Percentiles rank a stretch among this genome's conserved stretches.
Evolutionary conservation across 2,888 invertebrate species (phyloP).

Genomic region (Coleophora deauratella): DNA sequence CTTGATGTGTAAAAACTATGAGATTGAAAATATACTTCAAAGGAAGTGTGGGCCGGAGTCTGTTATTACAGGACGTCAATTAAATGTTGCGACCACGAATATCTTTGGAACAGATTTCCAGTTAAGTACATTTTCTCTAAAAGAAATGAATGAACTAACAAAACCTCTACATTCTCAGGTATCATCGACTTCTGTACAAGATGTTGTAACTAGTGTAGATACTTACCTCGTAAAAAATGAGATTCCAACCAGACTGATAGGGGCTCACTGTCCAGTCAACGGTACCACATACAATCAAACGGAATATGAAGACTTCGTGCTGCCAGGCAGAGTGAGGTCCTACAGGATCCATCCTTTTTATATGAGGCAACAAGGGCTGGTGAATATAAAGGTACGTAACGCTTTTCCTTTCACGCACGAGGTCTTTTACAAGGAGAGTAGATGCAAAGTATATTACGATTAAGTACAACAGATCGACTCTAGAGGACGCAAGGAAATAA

Average conservation of each 20-base stretch:
- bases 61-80: too few relatives aligned
- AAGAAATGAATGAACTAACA: not conserved
- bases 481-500: too few relatives aligned
- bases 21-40: too few relatives aligned
- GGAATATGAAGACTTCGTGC: conserved; percentile 74
- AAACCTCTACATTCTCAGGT: conserved; percentile 31
- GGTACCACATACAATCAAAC: conserved; percentile 44
- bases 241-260: conserved; percentile 52
- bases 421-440: too few relatives aligned
- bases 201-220: conserved; percentile 42
- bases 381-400: conserved; percentile 41
- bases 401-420: not conserved
- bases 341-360: conserved; percentile 70
- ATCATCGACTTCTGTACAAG: conserved; percentile 37
- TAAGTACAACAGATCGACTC: too few relatives aligned
- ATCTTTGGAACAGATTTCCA: too few relatives aligned
- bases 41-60: too few relatives aligned
- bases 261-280: conserved; percentile 52
- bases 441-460: too few relatives aligned
- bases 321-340: conserved; percentile 62
- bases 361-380: conserved; percentile 38
- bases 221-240: conserved; percentile 43
- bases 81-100: too few relatives aligned
- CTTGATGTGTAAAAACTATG: too few relatives aligned
- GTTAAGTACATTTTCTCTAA: too few relatives aligned